These are phyloP conservation scores for Burhinus oedicnemus DNA, from an alignment of 2,113 vertebrate species.

Conservation along the genomic window DNA sequence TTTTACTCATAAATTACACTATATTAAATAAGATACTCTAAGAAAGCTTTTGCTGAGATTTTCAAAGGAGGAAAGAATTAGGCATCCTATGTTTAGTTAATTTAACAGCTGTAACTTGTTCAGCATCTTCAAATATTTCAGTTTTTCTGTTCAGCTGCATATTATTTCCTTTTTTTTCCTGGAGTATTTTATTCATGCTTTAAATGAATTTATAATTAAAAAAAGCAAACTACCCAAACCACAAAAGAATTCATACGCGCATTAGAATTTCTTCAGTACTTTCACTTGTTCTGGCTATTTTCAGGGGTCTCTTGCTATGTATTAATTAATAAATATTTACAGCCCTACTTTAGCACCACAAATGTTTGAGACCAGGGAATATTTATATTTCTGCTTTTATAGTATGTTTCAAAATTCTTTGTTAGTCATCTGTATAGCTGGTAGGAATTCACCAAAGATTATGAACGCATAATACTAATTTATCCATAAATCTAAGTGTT, in stretches of 20 bases:
- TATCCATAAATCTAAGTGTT: fast-evolving
- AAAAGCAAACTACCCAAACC: neutral
- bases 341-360: neutral
- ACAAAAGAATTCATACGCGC: neutral
- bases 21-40: neutral
- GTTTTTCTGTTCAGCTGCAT: neutral
- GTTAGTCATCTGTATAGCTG: neutral
- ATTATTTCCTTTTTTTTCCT: neutral
- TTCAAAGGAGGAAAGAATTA: neutral
- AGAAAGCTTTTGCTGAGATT: neutral
- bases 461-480: neutral
- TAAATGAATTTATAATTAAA: neutral
- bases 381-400: neutral
- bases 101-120: neutral
- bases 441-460: neutral
- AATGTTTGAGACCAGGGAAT: neutral
- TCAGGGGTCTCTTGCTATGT: neutral
- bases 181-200: neutral
- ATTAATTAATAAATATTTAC: neutral
- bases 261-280: neutral
- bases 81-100: neutral
- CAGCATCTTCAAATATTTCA: neutral
- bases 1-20: neutral
- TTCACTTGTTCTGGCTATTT: neutral
- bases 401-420: neutral